Evolutionary conservation across 1,140 invertebrate species (phyloP).

Genomic region (Paramacrobiotus metropolitanus): DNA sequence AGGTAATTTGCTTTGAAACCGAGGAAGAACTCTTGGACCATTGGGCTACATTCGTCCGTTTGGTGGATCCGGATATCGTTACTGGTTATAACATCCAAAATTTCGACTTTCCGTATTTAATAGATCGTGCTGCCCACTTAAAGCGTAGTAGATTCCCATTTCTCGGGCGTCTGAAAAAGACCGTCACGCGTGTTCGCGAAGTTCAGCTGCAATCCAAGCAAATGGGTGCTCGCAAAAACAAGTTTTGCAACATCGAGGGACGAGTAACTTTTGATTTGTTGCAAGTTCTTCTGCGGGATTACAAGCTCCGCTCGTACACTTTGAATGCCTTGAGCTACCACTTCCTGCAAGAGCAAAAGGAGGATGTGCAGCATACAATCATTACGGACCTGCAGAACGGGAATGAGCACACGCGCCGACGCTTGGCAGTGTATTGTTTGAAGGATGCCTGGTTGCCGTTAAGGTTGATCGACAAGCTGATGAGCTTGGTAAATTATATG

Average conservation of each 20-base stretch:
- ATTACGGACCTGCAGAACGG: slow-evolving; percentile 91
- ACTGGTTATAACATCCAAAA: slow-evolving; percentile 99
- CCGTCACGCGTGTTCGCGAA: slow-evolving; percentile 60
- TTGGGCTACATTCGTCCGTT: slow-evolving; percentile 87
- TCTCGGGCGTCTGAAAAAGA: slow-evolving; percentile 51
- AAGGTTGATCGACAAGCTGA: slow-evolving; percentile 76
- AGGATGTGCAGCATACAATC: slow-evolving; percentile 97
- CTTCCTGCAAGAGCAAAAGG: slow-evolving; percentile 95
- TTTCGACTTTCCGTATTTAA: slow-evolving; percentile 88
- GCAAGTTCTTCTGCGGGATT: slow-evolving; percentile 66
- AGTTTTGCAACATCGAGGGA: slow-evolving; percentile 87
- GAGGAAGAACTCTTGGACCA: slow-evolving; percentile 28
- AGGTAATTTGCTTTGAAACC: slow-evolving; percentile 1
- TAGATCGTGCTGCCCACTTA: slow-evolving; percentile 43
- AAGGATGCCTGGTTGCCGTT: slow-evolving; percentile 93
- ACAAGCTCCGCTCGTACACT: slow-evolving; percentile 90
- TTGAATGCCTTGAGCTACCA: slow-evolving; percentile 95
- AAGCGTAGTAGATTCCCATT: slow-evolving; percentile 25
- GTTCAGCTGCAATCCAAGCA: slow-evolving; percentile 81
- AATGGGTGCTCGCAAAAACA: slow-evolving; percentile 87
- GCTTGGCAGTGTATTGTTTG: slow-evolving; percentile 89
- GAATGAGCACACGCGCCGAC: slow-evolving; percentile 46
- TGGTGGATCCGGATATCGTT: slow-evolving; percentile 87
- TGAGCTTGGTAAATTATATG: slow-evolving; percentile 98
- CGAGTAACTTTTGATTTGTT: slow-evolving; percentile 74